Conservation (phyloP, 2,797 vertebrate species). For the Melanotaenia trifasciata region DNA sequence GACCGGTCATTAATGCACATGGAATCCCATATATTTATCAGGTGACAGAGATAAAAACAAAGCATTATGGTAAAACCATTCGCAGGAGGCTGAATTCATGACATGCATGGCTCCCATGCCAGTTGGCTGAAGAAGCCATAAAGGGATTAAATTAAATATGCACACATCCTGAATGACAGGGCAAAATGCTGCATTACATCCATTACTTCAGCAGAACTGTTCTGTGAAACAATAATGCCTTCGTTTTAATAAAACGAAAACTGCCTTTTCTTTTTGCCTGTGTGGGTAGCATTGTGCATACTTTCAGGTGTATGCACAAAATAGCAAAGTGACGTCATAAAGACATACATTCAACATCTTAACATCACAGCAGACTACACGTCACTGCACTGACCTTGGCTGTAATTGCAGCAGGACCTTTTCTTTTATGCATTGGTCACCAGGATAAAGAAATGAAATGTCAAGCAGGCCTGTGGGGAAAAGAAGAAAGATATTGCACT, state of each 20-base stretch:
- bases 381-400: slow-evolving; percentile 66
- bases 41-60: slow-evolving; percentile 47
- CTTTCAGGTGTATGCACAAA: neutral
- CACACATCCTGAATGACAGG: slow-evolving; percentile 52
- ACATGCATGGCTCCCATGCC: slow-evolving; percentile 45
- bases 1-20: slow-evolving; percentile 63
- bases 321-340: slow-evolving; percentile 46
- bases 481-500: slow-evolving; percentile 53
- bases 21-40: slow-evolving; percentile 50
- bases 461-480: slow-evolving; percentile 64
- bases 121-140: slow-evolving; percentile 58
- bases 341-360: slow-evolving; percentile 57
- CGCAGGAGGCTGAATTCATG: slow-evolving; percentile 52
- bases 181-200: slow-evolving; percentile 41
- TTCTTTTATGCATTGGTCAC: slow-evolving; percentile 74
- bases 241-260: slow-evolving; percentile 47
- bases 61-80: slow-evolving; percentile 64
- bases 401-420: slow-evolving; percentile 73
- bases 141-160: slow-evolving; percentile 67
- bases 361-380: slow-evolving; percentile 65
- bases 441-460: slow-evolving; percentile 75
- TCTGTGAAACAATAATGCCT: slow-evolving; percentile 24
- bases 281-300: neutral
- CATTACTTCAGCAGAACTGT: slow-evolving; percentile 27
- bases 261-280: slow-evolving; percentile 4